Percentiles rank a stretch among this genome's conserved stretches.
phyloP scores from a whole-genome alignment of 2,888 invertebrate genomes.

The Drosophila rubida region DNA sequence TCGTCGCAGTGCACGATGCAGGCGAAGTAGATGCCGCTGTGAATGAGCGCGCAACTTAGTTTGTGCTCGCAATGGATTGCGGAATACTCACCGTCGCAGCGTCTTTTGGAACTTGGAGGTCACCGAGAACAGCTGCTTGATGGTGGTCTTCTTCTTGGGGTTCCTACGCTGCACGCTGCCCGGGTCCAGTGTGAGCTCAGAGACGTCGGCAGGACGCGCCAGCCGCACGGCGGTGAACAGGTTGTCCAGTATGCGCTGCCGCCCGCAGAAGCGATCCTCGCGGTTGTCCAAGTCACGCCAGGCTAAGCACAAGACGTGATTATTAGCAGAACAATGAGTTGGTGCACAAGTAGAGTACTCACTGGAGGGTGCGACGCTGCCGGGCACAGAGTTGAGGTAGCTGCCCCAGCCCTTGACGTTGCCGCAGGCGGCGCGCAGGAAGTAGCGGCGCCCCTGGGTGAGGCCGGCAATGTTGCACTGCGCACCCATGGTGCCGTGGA shows the following conservation, averaged over 20 bases:
- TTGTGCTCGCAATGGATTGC: neutral
- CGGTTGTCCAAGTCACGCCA: slow-evolving; percentile 94
- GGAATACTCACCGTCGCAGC: slow-evolving; percentile 88
- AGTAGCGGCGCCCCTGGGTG: slow-evolving; percentile 94
- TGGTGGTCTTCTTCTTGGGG: slow-evolving; percentile 94
- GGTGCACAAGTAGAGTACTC: slow-evolving; percentile 82
- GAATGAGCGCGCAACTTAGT: slow-evolving; percentile 62
- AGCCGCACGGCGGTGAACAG: slow-evolving; percentile 90
- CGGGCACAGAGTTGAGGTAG: slow-evolving; percentile 91
- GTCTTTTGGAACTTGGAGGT: slow-evolving; percentile 98
- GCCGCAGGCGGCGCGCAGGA: slow-evolving; percentile 95
- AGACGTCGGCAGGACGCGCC: slow-evolving; percentile 87
- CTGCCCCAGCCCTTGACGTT: slow-evolving; percentile 96
- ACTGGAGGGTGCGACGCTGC: slow-evolving; percentile 96
- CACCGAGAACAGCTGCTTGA: slow-evolving; percentile 97
- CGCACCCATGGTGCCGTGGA: slow-evolving; percentile 85
- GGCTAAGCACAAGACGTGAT: slow-evolving; percentile 85
- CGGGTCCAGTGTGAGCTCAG: slow-evolving; percentile 89
- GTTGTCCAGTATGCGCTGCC: slow-evolving; percentile 90
- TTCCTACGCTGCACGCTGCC: slow-evolving; percentile 89
- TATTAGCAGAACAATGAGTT: too few species aligned
- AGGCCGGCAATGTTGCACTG: slow-evolving; percentile 88
- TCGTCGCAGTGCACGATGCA: slow-evolving; percentile 98
- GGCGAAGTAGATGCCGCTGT: slow-evolving; percentile 96
- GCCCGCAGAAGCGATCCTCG: slow-evolving; percentile 88